Percentiles rank a stretch among this genome's conserved stretches.
These are phyloP conservation scores for Gymnorhina tibicen DNA, from an alignment of 2,113 vertebrate genomes.

Conservation along the genomic window DNA sequence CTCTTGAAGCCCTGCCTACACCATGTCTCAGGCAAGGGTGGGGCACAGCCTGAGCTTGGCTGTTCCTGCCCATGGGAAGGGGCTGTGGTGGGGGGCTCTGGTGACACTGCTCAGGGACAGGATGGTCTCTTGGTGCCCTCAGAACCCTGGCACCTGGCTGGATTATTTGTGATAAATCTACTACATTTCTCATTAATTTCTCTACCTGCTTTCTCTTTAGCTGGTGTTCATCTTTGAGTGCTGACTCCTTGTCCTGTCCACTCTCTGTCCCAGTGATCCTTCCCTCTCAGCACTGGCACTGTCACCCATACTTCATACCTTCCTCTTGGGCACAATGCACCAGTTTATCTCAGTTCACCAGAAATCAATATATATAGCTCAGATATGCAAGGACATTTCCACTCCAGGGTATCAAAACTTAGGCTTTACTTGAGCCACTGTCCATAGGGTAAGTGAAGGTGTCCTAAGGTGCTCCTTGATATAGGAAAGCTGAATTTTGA, in stretches of 20 bases:
- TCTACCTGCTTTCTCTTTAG: not conserved
- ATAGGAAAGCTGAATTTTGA: not conserved
- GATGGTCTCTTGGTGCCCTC: not conserved
- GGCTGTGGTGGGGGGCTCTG: not conserved
- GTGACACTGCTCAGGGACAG: not conserved
- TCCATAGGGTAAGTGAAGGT: not conserved
- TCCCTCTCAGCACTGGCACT: not conserved
- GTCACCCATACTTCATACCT: not conserved
- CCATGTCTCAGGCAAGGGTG: accelerated
- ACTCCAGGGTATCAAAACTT: not conserved
- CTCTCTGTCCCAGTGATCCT: accelerated
- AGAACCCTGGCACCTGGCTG: not conserved
- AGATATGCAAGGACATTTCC: not conserved
- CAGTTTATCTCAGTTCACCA: not conserved
- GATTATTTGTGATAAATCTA: not conserved
- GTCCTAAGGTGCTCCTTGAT: not conserved
- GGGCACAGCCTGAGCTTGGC: accelerated
- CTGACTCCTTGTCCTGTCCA: not conserved
- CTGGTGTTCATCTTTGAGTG: accelerated
- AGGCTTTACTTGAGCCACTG: not conserved
- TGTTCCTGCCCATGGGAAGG: accelerated
- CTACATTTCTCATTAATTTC: not conserved
- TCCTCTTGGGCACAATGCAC: not conserved
- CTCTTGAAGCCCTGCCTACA: not conserved
- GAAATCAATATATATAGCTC: not conserved